Percentiles rank a stretch among this genome's conserved stretches.
Evolutionary conservation across 2,888 invertebrate species (phyloP).

Genomic region (Philereme transversata): DNA sequence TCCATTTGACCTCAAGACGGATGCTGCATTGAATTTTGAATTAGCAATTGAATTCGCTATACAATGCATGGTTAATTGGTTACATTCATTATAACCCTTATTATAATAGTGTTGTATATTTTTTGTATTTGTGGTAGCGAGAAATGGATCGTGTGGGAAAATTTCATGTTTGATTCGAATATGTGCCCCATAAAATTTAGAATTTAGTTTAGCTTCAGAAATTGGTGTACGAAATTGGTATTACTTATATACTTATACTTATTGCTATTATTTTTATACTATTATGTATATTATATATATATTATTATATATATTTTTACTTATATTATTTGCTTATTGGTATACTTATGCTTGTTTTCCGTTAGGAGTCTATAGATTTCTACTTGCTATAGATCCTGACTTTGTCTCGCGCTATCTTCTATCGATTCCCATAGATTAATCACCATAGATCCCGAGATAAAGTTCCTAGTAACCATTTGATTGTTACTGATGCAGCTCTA

Average conservation of each 20-base stretch:
- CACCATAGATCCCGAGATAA: neutral
- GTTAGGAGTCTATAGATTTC: neutral
- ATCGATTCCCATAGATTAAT: constrained; percentile 6
- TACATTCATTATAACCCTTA: constrained; percentile 1
- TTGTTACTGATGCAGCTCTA: constrained; percentile 12
- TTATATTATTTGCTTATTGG: too few relatives aligned
- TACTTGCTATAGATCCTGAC: neutral
- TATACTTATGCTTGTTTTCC: neutral
- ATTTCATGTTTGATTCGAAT: too few relatives aligned
- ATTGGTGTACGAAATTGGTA: too few relatives aligned
- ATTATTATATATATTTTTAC: too few relatives aligned
- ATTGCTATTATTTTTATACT: too few relatives aligned
- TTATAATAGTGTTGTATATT: neutral
- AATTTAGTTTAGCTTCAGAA: too few relatives aligned
- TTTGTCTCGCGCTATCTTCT: neutral
- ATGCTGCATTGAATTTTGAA: constrained; percentile 26
- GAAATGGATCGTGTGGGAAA: too few relatives aligned
- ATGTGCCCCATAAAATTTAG: too few relatives aligned
- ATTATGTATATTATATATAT: too few relatives aligned
- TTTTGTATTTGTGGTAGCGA: neutral
- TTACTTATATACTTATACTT: neutral
- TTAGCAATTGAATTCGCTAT: constrained; percentile 10
- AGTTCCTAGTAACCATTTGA: neutral
- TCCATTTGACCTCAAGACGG: constrained; percentile 15
- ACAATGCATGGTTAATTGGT: constrained; percentile 7